phyloP scores from a whole-genome alignment of 2,797 vertebrate genomes.

The Chelon auratus region DNA sequence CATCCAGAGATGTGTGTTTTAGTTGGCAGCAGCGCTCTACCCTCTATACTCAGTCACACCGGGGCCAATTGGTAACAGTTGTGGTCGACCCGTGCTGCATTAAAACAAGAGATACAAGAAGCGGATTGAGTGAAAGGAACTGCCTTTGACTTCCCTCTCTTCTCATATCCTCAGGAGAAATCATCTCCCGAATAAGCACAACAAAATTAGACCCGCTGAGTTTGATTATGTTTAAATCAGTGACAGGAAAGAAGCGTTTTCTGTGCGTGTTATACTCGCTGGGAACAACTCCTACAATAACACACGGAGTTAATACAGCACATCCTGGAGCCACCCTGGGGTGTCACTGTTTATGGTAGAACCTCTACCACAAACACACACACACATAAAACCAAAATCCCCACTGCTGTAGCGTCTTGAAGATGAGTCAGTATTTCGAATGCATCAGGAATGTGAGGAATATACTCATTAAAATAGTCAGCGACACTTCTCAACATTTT shows the following conservation, averaged over 20 bases:
- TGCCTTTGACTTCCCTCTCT: conserved; percentile 35
- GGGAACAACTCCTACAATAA: conserved; percentile 81
- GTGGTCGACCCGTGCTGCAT: conserved; percentile 53
- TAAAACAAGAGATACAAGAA: conserved; percentile 49
- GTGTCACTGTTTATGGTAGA: conserved; percentile 66
- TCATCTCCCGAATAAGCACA: conserved; percentile 89
- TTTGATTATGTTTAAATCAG: conserved; percentile 83
- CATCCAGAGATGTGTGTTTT: conserved; percentile 87
- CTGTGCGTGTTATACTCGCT: conserved; percentile 67
- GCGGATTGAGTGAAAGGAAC: conserved; percentile 35
- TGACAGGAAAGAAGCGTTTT: conserved; percentile 83
- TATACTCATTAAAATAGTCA: conserved; percentile 44
- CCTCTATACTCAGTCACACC: conserved; percentile 74
- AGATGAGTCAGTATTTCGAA: conserved; percentile 50
- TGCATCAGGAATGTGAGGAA: conserved; percentile 32
- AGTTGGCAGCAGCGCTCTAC: conserved; percentile 85
- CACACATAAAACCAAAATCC: conserved; percentile 41
- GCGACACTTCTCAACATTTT: conserved; percentile 5
- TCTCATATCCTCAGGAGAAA: conserved; percentile 86
- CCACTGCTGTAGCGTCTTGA: conserved; percentile 9
- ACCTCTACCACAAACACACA: conserved; percentile 38
- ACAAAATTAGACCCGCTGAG: conserved; percentile 86
- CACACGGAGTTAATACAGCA: conserved; percentile 72
- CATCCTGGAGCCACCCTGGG: conserved; percentile 60
- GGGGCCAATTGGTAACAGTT: conserved; percentile 88